Evolutionary conservation across 2,888 invertebrate genomes (phyloP), one percentile per base, ranked within the genome.

Genomic region (Drosophila sordidapex): DNA sequence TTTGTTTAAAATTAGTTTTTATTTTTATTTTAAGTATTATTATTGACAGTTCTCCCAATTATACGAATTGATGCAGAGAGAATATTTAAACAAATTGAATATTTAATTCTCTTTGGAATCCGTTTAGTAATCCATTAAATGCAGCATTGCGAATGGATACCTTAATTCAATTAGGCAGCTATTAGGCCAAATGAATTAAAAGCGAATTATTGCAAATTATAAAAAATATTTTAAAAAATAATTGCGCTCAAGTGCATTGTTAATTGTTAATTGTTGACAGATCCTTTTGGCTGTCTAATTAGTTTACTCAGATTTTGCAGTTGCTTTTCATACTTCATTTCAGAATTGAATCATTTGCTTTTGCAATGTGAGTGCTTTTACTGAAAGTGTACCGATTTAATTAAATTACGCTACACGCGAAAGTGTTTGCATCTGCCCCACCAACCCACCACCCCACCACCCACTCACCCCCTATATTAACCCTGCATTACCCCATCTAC

Each of bases 331-430:
- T 15, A 63, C 18, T 49, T 70, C 76, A 87, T 84, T 70, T 71
- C 61, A 70, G 74, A 74, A 80, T 87, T 82, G 68, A 71, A 79
- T 75, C 72, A 79, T 75, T 83, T 73, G 59, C 58, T 51, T 43
- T 57, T 49, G 74, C 62, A 60, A 25, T 77, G 67, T 71, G 80
- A 87, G 82, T 79, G 89, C 77, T 78, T 82, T 72, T 79, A 76
- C 73, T 74, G 62, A 70, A 82, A 89, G 49, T 82, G 82, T 74
- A 70, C 56, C 71, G 87, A 86, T 87, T 85, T 87, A 82, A 86
- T 86, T 89, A 87, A 78, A 74, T 87, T 72, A 58, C 76, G 74
- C 81, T 71, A 58, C 64, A 73, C 78, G 77, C 70, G 69, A 69
- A 80, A 80, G 85, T 89, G 85, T 89, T 77, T 84, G 79, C 79